phyloP scores from a whole-genome alignment of 2,888 invertebrate species.

The Pherbina coryleti region DNA sequence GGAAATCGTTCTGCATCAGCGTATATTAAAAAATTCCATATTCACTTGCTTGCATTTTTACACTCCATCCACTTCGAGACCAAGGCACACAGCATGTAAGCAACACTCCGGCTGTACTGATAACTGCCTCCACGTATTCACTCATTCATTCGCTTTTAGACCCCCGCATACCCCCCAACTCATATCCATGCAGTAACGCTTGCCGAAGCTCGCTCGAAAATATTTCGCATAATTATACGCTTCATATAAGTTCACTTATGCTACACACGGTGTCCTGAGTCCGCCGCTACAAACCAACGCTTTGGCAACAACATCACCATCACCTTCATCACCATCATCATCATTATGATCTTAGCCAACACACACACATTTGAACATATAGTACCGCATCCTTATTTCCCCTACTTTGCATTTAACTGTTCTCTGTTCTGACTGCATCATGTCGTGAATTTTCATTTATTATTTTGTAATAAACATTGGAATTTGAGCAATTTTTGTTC shows the following conservation, averaged over 20 bases:
- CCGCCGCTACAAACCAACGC: background rate
- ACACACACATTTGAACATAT: background rate
- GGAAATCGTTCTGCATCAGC: background rate
- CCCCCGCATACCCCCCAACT: background rate
- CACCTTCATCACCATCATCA: background rate
- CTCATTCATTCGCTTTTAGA: background rate
- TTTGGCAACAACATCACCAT: background rate
- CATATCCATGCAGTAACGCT: background rate
- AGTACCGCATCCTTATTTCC: background rate
- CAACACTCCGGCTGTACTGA: background rate
- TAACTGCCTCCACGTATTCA: background rate
- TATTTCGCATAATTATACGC: slow-evolving; percentile 29
- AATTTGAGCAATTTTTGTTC: slow-evolving; percentile 21
- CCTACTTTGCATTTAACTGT: background rate
- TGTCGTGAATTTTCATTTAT: slow-evolving; percentile 29
- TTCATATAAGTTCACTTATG: background rate
- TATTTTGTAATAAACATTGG: slow-evolving; percentile 31
- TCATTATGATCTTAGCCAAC: too few relatives aligned
- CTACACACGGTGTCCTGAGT: background rate
- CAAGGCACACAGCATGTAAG: background rate
- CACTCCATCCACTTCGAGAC: background rate
- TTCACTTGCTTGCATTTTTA: background rate
- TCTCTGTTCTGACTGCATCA: background rate
- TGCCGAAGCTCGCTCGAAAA: slow-evolving; percentile 7
- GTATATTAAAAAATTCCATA: background rate